Percentiles rank a stretch among this genome's conserved stretches.
These are phyloP conservation scores for Euplexia lucipara DNA, from an alignment of 2,888 invertebrate species.

Conservation along the genomic window DNA sequence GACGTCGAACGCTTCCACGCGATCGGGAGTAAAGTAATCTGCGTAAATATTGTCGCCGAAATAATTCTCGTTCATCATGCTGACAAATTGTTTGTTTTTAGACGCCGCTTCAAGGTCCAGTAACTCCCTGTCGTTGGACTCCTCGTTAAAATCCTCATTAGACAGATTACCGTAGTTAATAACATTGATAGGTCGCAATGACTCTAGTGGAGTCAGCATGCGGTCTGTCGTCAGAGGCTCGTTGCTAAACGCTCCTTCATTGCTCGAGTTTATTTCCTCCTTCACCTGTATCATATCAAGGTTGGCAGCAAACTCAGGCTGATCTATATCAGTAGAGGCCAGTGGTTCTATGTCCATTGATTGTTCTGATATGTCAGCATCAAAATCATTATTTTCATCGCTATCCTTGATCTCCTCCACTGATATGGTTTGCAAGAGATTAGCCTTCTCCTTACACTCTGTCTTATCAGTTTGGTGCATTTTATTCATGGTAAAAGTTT, in stretches of 20 bases:
- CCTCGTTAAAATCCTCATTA: slow-evolving; percentile 82
- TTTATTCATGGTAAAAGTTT: slow-evolving; percentile 81
- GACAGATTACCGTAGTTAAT: slow-evolving; percentile 83
- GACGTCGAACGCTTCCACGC: slow-evolving; percentile 83
- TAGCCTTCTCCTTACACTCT: slow-evolving; percentile 69
- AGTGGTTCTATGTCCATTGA: slow-evolving; percentile 85
- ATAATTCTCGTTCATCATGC: slow-evolving; percentile 88
- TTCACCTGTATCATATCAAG: slow-evolving; percentile 80
- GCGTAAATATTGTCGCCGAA: slow-evolving; percentile 88
- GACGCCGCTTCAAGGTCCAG: slow-evolving; percentile 83
- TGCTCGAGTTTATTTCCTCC: slow-evolving; percentile 83
- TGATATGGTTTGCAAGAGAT: slow-evolving; percentile 75
- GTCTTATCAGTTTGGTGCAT: slow-evolving; percentile 68
- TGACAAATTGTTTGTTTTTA: slow-evolving; percentile 87
- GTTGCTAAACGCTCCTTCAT: slow-evolving; percentile 80
- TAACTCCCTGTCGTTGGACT: slow-evolving; percentile 83
- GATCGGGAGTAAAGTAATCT: slow-evolving; percentile 86
- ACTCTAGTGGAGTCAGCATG: slow-evolving; percentile 76
- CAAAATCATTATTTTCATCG: slow-evolving; percentile 77
- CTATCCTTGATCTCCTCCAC: slow-evolving; percentile 79
- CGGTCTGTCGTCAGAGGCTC: slow-evolving; percentile 73
- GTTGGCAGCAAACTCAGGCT: slow-evolving; percentile 65
- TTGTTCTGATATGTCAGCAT: slow-evolving; percentile 83
- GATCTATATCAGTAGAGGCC: slow-evolving; percentile 71
- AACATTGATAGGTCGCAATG: slow-evolving; percentile 84